Base-by-base conservation (phyloP, 2,113 vertebrate genomes). In the Nyctereutes procyonoides region DNA sequence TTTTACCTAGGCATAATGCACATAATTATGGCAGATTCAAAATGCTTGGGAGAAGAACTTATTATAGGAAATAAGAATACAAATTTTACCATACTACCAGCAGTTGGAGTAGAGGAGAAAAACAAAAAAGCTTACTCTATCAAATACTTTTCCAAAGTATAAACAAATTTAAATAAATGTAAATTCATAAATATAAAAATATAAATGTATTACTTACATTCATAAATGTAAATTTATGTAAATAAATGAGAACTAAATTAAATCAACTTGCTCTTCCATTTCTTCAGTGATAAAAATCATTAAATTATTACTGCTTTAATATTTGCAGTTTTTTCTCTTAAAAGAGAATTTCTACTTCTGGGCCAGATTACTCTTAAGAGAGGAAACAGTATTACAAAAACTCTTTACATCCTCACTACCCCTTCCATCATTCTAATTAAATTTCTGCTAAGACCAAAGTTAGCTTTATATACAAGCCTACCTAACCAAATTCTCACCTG, bases 161-260 rank as follows among this genome's bases (percentile, higher is more conserved):
- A 89, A 83, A 65, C 51, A 71, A 69, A 65, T 53, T 2, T 53
- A 93, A 82, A 73, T 76, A 69, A 43, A 53, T 48, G 5, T 56
- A 94, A 92, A 51, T 58, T 93, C 26, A 85, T 63, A 77, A 77
- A 86, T 69, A 32, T 38, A 69, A 86, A 74, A 76, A 85, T 86
- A n/a, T 53, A 53, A 22, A 32, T n/a, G n/a, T 56, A 58, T 53
- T 53, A 84, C 26, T 56, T 87, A 55, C 1, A 71, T 26, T 55
- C 67, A 88, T 19, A 77, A 62, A 30, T 19, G 8, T 32, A 74
- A 48, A 77, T 58, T 56, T 87, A 76, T 55, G 7, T 86, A n/a
- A 77, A 80, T 65, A 65, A 84, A 48, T 8, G 35, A 91, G 53
- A 82, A 55, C 56, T 55, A 81, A 93, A 83, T 26, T 77, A 82